phyloP scores from a whole-genome alignment of 2,797 vertebrate species.

The Takifugu rubripes region DNA sequence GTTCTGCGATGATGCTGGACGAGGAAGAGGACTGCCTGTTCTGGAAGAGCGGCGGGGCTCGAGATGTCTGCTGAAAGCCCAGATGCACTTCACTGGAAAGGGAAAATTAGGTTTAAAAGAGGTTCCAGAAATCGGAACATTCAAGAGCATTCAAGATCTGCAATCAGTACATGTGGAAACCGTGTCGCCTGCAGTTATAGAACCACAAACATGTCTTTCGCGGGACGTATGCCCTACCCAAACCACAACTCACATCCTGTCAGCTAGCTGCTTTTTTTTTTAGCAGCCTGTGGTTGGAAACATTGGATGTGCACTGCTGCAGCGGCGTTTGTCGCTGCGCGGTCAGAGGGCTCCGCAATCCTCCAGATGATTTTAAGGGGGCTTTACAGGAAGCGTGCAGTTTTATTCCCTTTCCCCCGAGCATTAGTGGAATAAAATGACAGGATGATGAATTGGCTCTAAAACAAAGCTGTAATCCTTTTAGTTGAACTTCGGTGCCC shows the following conservation, averaged over 20 bases:
- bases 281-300: not conserved
- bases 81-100: no score
- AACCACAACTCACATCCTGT: constrained; percentile 1
- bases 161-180: not conserved
- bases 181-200: not conserved
- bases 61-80: no score
- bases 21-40: no score
- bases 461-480: not conserved
- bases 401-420: constrained; percentile 7
- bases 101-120: no score
- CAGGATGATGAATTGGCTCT: not conserved
- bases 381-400: not conserved
- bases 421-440: constrained; percentile 3
- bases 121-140: no score
- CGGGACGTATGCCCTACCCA: constrained; percentile 3
- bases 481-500: not conserved
- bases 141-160: no score
- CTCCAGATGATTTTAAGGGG: constrained; percentile 17
- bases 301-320: constrained; percentile 4
- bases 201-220: no score
- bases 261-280: not conserved
- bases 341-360: not conserved
- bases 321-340: not conserved
- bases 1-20: no score
- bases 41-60: no score